Conservation (phyloP, 1,140 invertebrate genomes). For the Drosophila kurseongensis region DNA sequence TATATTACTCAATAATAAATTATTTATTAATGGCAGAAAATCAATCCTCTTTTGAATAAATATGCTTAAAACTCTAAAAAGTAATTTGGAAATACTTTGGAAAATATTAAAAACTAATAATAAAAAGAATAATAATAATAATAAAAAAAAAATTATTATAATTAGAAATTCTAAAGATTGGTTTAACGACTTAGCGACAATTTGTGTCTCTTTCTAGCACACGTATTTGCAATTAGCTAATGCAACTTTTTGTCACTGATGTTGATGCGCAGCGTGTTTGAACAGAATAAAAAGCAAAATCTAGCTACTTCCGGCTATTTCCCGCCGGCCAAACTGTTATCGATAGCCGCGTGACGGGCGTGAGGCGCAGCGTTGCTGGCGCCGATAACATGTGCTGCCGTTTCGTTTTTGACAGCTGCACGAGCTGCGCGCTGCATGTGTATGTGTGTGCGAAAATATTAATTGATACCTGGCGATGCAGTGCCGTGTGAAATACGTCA, state of each 20-base stretch:
- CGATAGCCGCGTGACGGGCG: background rate
- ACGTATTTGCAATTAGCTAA: too few species aligned
- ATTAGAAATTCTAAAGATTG: too few species aligned
- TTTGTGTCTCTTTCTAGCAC: too few species aligned
- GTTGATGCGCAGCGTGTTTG: background rate
- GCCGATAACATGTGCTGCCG: slow-evolving; percentile 10
- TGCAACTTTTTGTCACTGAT: background rate
- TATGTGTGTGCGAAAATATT: slow-evolving; percentile 13
- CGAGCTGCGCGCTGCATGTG: slow-evolving; percentile 10
- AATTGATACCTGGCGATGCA: slow-evolving; percentile 23
- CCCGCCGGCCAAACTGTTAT: background rate
- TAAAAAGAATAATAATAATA: too few species aligned
- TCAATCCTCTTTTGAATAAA: too few species aligned
- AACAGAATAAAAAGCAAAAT: background rate
- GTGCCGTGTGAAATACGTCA: slow-evolving; percentile 22
- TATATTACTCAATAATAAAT: too few species aligned
- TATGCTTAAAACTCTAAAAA: too few species aligned
- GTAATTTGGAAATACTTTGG: too few species aligned
- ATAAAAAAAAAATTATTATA: too few species aligned
- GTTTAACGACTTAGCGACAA: too few species aligned
- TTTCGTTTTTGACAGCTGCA: slow-evolving; percentile 13
- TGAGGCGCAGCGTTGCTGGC: slow-evolving; percentile 10
- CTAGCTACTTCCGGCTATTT: background rate
- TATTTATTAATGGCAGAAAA: too few species aligned
- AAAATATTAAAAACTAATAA: too few species aligned